Base-by-base conservation (phyloP, 2,113 vertebrate species). In the Otus sunia region DNA sequence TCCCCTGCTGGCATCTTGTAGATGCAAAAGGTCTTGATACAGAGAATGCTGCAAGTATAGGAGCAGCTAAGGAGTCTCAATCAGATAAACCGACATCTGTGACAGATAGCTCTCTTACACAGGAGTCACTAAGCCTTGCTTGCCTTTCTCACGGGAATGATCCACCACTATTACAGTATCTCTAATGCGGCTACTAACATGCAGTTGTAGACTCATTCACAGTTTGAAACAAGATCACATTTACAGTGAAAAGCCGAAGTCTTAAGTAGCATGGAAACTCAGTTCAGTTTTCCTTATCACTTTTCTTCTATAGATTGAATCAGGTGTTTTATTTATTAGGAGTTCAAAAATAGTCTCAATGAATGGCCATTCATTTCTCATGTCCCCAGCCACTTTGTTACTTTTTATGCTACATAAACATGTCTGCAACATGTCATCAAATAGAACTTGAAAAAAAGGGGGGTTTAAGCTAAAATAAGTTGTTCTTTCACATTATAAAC, bases 201-300 rank as follows among this genome's bases (percentile, higher is more conserved):
- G 86, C 92, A 98, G 94, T 92, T 97, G 93, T 84, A 97, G 96
- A 97, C 91, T 97, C 96, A 97, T 98, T 98, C 98, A 98, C 96
- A 87, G 96, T 91, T 96, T 98, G 98, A 99, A 99, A 99, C 97
- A 97, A 98, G 98, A 99, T 98, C 98, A 97, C 97, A 92, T 95
- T 97, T 94, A 97, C 82, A 96, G 97, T 98, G 98, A 98, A 99
- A 98, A 98, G 97, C 94, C 60, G 10, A 96, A 98, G 97, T 98
- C 98, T 98, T 97, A 97, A 98, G 96, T 98, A 96, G 97, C 95
- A 94, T 97, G 98, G 98, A 98, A 90, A 97, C 98, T 98, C 97
- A 98, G 97, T 98, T 98, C 97, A 96, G 92, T 97, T 97, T 98
- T 97, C 97, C 98, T 98, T 98, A 98, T 98, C 98, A 97, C 96